Percentiles rank a stretch among this genome's conserved stretches.
Conservation (phyloP, 2,113 vertebrate species). For the Hippocampus barbouri region DNA sequence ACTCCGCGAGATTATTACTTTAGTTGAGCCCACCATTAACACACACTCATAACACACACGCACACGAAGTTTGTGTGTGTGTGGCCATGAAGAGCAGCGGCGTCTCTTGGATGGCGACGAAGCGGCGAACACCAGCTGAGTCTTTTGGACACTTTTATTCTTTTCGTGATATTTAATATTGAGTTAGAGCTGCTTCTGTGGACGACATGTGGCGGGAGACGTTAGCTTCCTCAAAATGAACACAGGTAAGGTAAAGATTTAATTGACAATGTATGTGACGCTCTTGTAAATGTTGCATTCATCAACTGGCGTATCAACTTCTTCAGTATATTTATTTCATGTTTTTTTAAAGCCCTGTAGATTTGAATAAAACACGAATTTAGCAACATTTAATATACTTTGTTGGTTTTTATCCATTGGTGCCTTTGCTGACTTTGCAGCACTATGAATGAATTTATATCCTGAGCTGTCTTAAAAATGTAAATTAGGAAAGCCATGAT, state of each 20-base stretch:
- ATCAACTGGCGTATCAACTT: background rate
- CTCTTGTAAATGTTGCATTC: background rate
- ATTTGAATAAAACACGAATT: background rate
- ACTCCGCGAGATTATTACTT: background rate
- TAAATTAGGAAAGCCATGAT: background rate
- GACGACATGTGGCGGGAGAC: slow-evolving; percentile 44
- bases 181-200: slow-evolving; percentile 2
- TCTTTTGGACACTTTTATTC: background rate
- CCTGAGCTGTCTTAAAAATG: background rate
- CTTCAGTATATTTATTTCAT: background rate
- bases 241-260: slow-evolving; percentile 52
- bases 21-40: background rate
- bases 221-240: slow-evolving; percentile 56
- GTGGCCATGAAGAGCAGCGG: background rate
- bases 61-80: background rate
- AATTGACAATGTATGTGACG: background rate
- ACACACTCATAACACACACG: background rate
- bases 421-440: background rate
- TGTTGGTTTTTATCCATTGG: background rate
- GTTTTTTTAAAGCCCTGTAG: background rate
- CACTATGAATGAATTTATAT: background rate
- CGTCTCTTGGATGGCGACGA: background rate
- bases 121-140: background rate
- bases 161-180: background rate
- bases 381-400: background rate